Conservation (phyloP, 2,797 vertebrate genomes). For the Epinephelus malabaricus region DNA sequence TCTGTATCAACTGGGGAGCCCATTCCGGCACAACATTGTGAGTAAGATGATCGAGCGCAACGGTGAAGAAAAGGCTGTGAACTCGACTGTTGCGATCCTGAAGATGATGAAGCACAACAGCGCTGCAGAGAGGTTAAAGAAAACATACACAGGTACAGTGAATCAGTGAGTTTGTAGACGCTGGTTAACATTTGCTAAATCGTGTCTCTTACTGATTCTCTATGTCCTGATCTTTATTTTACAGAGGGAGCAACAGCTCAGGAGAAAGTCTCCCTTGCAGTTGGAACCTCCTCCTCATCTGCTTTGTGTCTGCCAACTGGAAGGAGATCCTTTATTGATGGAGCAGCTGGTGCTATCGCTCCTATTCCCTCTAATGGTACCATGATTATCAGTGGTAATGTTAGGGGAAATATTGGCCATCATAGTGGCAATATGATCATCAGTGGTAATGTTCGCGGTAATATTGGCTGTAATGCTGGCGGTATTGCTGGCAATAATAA, state of each 20-base stretch:
- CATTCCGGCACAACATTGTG: slow-evolving; percentile 3
- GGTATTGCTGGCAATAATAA: not conserved
- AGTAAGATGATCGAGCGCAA: slow-evolving; percentile 25
- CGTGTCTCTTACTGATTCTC: not conserved
- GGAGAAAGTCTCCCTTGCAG: not conserved
- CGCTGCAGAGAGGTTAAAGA: not conserved
- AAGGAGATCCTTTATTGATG: not conserved
- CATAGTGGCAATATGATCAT: no score
- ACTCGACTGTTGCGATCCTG: slow-evolving; percentile 18
- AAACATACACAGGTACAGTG: slow-evolving; percentile 6
- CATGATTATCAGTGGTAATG: not conserved
- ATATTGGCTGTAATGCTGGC: not conserved
- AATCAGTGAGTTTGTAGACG: not conserved
- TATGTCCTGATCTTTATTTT: not conserved
- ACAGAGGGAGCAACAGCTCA: not conserved
- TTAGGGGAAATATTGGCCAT: not conserved
- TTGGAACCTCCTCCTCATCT: not conserved
- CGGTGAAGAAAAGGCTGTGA: not conserved
- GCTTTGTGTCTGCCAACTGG: not conserved
- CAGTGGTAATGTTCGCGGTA: not conserved
- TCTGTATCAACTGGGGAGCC: not conserved
- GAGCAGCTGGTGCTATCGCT: no score
- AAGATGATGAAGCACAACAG: slow-evolving; percentile 29
- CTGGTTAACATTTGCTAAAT: not conserved
- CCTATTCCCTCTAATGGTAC: not conserved